A percentile compares a stretch with the other conserved stretches of the same genome.
These are phyloP conservation scores for Apeltes quadracus DNA, from an alignment of 2,113 vertebrate species.

Conservation along the genomic window DNA sequence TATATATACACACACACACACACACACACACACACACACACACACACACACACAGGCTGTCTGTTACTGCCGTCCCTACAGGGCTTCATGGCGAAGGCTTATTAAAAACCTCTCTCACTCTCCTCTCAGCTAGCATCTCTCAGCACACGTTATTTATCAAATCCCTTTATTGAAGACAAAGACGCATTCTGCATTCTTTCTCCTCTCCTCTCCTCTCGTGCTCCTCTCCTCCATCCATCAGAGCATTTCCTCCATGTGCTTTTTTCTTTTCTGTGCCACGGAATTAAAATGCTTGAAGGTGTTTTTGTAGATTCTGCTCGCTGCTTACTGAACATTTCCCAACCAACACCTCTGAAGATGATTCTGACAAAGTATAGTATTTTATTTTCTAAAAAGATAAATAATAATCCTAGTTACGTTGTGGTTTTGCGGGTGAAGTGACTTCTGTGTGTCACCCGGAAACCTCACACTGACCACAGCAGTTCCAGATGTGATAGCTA, in stretches of 20 bases:
- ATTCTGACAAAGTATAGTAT: not conserved
- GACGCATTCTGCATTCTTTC: conserved; percentile 61
- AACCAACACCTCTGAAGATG: not conserved
- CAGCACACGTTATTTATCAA: conserved; percentile 73
- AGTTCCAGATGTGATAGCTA: not conserved
- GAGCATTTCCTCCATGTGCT: not conserved
- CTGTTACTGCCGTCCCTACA: conserved; percentile 44
- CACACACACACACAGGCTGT: not conserved
- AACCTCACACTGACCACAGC: not conserved
- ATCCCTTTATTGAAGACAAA: conserved; percentile 63
- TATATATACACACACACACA: not conserved
- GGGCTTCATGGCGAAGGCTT: conserved; percentile 51
- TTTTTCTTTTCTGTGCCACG: conserved; percentile 21
- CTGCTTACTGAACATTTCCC: not conserved
- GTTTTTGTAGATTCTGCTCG: conserved; percentile 33
- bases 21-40: conserved; percentile 31
- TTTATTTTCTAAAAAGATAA: not conserved
- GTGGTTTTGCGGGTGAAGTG: not conserved
- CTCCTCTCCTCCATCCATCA: conserved; percentile 13
- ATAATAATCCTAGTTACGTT: not conserved
- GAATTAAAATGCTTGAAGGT: conserved; percentile 20
- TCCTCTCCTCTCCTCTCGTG: conserved; percentile 28
- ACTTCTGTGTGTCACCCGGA: not conserved
- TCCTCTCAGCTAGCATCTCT: conserved; percentile 68
- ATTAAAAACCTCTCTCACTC: conserved; percentile 63